Evolutionary conservation across 2,797 vertebrate genomes (phyloP), one percentile per base, ranked within the genome.

Genomic region (Cynopterus sphinx): DNA sequence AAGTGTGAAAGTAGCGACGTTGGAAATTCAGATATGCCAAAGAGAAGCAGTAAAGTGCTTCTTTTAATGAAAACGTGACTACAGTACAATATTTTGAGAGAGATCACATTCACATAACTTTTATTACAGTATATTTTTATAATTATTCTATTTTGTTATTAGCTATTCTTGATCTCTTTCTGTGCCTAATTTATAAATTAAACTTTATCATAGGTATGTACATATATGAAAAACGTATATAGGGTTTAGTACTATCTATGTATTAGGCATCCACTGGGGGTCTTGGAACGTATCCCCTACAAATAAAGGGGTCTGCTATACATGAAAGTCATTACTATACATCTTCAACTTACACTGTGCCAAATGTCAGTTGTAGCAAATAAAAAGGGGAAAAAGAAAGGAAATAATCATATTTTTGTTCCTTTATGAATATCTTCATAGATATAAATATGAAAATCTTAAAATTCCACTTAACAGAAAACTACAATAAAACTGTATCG

Each of bases 391-490:
- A 5, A 7, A 68, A 83, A 63, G 57, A 82, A 96, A 89, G 26
- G 46, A 87, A 96, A 85, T 59, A 67, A 55, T 81, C 19, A 59
- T 51, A 83, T 87, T 70, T 86, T n/a, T 41, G 87, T 90, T 67
- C 31, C 19, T 75, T 87, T 79, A 51, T 77, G 53, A 90, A 73
- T 81, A 90, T 90, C 84, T 95, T 87, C 49, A 81, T 81, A 63
- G 53, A 90, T 73, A 79, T 31, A 96, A 93, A 83, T 57, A 74
- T 46, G 31, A 36, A 95, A 96, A 91, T 75, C 28, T 53, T 84
- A 93, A 93, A 92, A 84, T 65, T 61, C 51, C 49, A 73, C 36
- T 73, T 70, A 63, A 83, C 17, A 77, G 39, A 82, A 94, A 93
- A 89, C 39, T 70, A 49, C 21, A 79, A 13, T 70, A 73, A 36